Percentiles rank a stretch among this genome's conserved stretches.
phyloP scores from a whole-genome alignment of 2,797 vertebrate genomes.

The Gallinago nigripennis region DNA sequence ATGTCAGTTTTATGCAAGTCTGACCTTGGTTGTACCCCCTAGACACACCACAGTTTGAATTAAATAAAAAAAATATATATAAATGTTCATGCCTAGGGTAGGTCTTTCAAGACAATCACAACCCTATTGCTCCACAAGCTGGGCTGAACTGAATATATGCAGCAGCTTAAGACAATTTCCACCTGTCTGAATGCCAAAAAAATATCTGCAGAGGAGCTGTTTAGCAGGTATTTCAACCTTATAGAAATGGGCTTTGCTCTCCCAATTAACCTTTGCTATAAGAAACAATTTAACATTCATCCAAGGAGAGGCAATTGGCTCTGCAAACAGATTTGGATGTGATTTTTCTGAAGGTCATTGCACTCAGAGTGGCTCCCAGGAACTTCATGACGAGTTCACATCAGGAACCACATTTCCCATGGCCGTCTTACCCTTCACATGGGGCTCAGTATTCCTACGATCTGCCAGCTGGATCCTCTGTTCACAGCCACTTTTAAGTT shows the following conservation, averaged over 20 bases:
- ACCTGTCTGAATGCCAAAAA: neutral
- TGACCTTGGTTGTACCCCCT: neutral
- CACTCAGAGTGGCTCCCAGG: neutral
- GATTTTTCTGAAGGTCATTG: neutral
- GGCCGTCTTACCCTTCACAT: neutral
- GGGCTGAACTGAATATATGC: neutral
- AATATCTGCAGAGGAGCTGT: neutral
- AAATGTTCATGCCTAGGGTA: neutral
- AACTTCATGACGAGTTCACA: neutral
- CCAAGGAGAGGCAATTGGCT: neutral
- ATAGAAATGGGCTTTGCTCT: neutral
- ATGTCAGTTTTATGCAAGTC: neutral
- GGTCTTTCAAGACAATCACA: neutral
- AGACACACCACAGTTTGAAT: neutral
- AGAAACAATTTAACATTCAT: neutral
- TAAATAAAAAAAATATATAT: neutral
- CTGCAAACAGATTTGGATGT: neutral
- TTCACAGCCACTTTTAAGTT: constrained; percentile 1
- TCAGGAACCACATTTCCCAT: neutral
- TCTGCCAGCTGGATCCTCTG: neutral
- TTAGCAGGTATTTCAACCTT: neutral
- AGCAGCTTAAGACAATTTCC: neutral
- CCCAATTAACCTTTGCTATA: neutral
- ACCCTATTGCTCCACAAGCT: neutral
- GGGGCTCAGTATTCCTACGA: neutral